A percentile compares a stretch with the other conserved stretches of the same genome.
Evolutionary conservation across 2,113 vertebrate genomes (phyloP).

Genomic region (Pavo muticus): DNA sequence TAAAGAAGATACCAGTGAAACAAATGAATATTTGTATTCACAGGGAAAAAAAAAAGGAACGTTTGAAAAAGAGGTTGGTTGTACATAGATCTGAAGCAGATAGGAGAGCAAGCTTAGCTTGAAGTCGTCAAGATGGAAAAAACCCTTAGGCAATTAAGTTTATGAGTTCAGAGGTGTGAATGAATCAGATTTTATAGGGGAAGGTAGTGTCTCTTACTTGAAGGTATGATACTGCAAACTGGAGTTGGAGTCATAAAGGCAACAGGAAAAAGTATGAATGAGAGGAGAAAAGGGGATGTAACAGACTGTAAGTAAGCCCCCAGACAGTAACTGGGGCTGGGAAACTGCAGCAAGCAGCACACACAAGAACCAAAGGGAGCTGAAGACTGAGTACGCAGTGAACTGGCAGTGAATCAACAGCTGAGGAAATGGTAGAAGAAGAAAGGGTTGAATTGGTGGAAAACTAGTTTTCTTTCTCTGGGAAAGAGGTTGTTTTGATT

Average conservation of each 20-base stretch:
- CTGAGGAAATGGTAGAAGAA: slow-evolving; percentile 57
- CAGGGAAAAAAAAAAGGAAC: not conserved
- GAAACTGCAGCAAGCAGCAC: not conserved
- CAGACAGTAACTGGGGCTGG: not conserved
- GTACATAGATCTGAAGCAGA: not conserved
- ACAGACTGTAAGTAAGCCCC: not conserved
- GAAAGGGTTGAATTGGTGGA: slow-evolving; percentile 59
- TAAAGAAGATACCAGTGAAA: not conserved
- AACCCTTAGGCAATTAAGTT: not conserved
- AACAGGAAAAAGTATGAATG: not conserved
- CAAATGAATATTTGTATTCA: not conserved
- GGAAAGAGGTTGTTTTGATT: slow-evolving; percentile 56
- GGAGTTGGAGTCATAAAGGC: not conserved
- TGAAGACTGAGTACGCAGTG: slow-evolving; percentile 9
- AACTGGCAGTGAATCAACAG: slow-evolving; percentile 14
- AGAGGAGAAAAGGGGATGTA: not conserved
- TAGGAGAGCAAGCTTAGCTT: not conserved
- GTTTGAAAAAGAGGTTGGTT: not conserved
- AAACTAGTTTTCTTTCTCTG: slow-evolving; percentile 62
- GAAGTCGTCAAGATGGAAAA: not conserved
- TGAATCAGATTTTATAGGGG: not conserved
- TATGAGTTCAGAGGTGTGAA: slow-evolving; percentile 3
- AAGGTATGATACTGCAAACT: not conserved
- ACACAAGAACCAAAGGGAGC: not conserved
- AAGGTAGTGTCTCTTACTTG: not conserved